These are phyloP conservation scores for Pristionchus pacificus DNA, from an alignment of 1,140 invertebrate species.

Conservation along the genomic window DNA sequence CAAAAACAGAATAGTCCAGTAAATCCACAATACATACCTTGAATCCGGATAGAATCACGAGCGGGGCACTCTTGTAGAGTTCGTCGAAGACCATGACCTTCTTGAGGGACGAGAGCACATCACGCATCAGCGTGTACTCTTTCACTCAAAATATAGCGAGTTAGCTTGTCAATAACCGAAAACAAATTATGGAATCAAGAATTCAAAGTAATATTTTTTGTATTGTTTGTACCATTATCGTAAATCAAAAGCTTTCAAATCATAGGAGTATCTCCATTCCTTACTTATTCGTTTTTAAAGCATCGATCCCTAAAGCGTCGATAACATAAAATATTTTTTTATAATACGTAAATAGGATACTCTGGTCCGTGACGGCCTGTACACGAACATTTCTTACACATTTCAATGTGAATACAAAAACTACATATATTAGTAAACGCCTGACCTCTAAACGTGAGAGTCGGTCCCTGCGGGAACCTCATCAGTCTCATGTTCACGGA, in stretches of 20 bases:
- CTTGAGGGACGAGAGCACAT: slow-evolving; percentile 78
- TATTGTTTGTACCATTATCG: background rate
- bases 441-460: slow-evolving; percentile 71
- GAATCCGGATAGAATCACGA: slow-evolving; percentile 91
- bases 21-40: slow-evolving; percentile 57
- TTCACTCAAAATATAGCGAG: slow-evolving; percentile 62
- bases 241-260: too few species aligned
- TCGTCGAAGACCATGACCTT: slow-evolving; percentile 72
- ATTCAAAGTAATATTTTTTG: background rate
- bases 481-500: slow-evolving; percentile 78
- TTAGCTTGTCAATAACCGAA: too few species aligned
- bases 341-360: slow-evolving; percentile 4
- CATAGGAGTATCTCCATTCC: too few species aligned
- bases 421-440: slow-evolving; percentile 7
- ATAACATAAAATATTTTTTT: too few species aligned
- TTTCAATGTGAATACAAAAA: background rate
- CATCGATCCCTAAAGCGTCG: too few species aligned
- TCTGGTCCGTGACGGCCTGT: background rate
- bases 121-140: slow-evolving; percentile 75
- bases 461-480: slow-evolving; percentile 71
- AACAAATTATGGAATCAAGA: too few species aligned
- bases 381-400: background rate
- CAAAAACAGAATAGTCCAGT: too few species aligned
- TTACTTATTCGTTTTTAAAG: too few species aligned
- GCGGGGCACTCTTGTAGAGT: slow-evolving; percentile 77